phyloP scores from a whole-genome alignment of 1,140 invertebrate genomes.

The Pantala flavescens region DNA sequence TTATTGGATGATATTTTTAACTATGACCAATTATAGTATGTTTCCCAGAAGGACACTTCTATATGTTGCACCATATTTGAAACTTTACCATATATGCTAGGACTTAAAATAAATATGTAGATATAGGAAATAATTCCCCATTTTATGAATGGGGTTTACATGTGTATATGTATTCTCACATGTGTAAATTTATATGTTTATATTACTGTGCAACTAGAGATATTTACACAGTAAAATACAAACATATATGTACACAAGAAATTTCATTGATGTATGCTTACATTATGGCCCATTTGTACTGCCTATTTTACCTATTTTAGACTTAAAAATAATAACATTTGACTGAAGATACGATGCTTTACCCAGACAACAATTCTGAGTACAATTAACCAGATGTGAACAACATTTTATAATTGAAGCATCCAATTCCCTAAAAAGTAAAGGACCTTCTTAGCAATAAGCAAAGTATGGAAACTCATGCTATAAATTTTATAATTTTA shows the following conservation, averaged over 20 bases:
- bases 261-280: neutral
- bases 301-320: neutral
- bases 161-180: conserved; percentile 7
- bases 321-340: neutral
- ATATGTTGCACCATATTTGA: neutral
- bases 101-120: neutral
- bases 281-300: neutral
- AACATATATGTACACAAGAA: conserved; percentile 7
- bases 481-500: neutral
- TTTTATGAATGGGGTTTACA: neutral
- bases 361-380: neutral
- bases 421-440: neutral
- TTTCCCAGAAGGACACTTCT: conserved; percentile 4
- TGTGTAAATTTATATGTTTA: neutral
- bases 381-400: neutral
- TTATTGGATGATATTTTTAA: conserved; percentile 2
- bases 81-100: neutral
- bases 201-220: neutral
- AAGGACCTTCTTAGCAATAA: neutral
- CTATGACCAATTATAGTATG: conserved; percentile 7
- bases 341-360: neutral
- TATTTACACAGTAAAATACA: neutral
- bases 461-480: neutral
- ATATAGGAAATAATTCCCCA: neutral
- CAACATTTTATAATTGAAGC: neutral